phyloP scores from a whole-genome alignment of 2,888 invertebrate genomes.

The Ethmia dodecea region DNA sequence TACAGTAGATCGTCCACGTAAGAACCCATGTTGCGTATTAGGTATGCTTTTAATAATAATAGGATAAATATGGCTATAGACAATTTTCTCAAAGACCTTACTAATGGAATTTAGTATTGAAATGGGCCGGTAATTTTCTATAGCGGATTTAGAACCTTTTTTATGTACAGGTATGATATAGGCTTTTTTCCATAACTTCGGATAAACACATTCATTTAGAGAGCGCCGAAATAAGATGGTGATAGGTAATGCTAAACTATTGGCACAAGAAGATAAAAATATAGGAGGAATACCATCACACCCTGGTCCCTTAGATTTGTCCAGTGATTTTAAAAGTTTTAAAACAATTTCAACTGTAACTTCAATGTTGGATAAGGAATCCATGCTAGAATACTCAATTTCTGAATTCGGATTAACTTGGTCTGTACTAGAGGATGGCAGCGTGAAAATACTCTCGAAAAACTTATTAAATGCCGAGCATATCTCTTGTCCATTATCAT shows the following conservation, averaged over 20 bases:
- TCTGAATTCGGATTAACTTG: not conserved
- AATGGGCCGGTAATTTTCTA: slow-evolving; percentile 11
- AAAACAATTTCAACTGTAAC: not conserved
- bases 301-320: not conserved
- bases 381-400: not conserved
- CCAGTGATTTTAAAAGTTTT: not conserved
- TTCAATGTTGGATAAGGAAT: not conserved
- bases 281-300: not conserved
- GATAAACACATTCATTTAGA: slow-evolving; percentile 1
- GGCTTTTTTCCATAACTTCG: slow-evolving; percentile 9
- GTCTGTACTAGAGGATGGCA: not conserved
- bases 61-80: slow-evolving; percentile 2
- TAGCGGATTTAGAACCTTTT: slow-evolving; percentile 6
- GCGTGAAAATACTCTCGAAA: not conserved
- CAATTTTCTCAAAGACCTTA: slow-evolving; percentile 10
- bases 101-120: slow-evolving; percentile 7
- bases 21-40: slow-evolving; percentile 9
- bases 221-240: not conserved
- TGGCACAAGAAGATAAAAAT: not conserved
- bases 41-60: slow-evolving; percentile 2
- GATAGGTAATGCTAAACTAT: not conserved
- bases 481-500: not conserved
- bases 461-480: not conserved
- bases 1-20: slow-evolving; percentile 3
- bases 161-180: slow-evolving; percentile 10